phyloP scores from a whole-genome alignment of 2,888 invertebrate genomes.

The Pachymerium ferrugineum region DNA sequence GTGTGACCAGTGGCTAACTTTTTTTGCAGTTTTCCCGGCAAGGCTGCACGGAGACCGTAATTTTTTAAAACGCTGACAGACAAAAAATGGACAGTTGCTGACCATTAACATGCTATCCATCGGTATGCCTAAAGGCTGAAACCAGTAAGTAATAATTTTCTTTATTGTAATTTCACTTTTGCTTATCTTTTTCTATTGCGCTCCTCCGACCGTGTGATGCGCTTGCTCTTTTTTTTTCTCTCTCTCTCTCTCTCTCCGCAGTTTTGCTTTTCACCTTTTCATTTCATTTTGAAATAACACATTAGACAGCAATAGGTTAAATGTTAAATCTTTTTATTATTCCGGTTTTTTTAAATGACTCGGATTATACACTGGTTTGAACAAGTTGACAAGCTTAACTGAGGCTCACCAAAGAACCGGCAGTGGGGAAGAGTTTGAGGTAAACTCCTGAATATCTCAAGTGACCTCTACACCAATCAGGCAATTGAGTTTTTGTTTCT shows the following conservation, averaged over 20 bases:
- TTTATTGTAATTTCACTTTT: background rate
- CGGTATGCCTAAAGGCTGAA: background rate
- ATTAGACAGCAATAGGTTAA: background rate
- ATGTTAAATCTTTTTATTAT: background rate
- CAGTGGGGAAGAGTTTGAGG: conserved; percentile 1
- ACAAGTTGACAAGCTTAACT: conserved; percentile 3
- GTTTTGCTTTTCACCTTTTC: background rate
- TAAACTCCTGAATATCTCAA: background rate
- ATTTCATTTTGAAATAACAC: background rate
- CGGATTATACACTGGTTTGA: background rate
- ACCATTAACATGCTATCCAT: background rate
- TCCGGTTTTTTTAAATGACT: conserved; percentile 9
- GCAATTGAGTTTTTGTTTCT: background rate
- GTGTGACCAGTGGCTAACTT: conserved; percentile 14
- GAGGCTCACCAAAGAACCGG: background rate
- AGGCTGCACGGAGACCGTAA: background rate
- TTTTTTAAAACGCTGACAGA: background rate
- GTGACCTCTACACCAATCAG: background rate
- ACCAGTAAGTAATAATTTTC: background rate
- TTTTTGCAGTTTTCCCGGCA: background rate
- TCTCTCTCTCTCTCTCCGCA: background rate
- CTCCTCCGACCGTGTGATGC: too few relatives aligned
- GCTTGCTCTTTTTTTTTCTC: background rate
- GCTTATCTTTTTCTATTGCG: too few relatives aligned
- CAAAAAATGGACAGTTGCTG: background rate